Conservation (phyloP, 2,888 invertebrate species). For the Synergus gifuensis region DNA sequence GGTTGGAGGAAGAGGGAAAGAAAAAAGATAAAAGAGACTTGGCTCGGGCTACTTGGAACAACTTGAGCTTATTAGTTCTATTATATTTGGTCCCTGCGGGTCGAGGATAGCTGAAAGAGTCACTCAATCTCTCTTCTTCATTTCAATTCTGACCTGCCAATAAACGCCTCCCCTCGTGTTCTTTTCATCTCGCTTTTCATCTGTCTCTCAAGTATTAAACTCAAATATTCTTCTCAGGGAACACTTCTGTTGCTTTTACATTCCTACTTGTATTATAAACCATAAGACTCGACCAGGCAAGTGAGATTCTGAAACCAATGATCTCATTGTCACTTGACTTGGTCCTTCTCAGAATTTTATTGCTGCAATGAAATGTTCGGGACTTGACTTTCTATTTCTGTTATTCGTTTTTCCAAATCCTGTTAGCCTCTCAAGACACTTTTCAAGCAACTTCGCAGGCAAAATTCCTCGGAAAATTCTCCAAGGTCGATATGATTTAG, state of each 20-base stretch:
- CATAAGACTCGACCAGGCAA: not conserved
- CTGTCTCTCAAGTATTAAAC: slow-evolving; percentile 16
- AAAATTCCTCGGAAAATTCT: not conserved
- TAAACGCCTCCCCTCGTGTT: not conserved
- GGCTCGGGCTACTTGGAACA: slow-evolving; percentile 13
- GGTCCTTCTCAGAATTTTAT: slow-evolving; percentile 17
- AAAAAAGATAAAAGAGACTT: slow-evolving; percentile 4
- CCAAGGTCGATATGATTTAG: not conserved
- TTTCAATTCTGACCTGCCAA: not conserved
- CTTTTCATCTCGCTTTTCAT: not conserved
- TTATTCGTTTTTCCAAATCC: not conserved
- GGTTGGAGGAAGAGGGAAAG: not conserved
- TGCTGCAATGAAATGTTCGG: slow-evolving; percentile 3
- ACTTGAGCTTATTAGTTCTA: slow-evolving; percentile 22
- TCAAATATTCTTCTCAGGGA: not conserved
- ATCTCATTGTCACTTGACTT: slow-evolving; percentile 29
- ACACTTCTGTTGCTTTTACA: not conserved
- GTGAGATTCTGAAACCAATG: slow-evolving; percentile 14
- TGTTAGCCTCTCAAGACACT: not conserved
- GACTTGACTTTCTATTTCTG: not conserved
- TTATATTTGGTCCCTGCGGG: not conserved
- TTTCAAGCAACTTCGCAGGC: not conserved
- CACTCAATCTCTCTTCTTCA: not conserved
- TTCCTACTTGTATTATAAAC: not conserved
- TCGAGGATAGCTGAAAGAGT: not conserved